Evolutionary conservation across 2,888 invertebrate genomes (phyloP).

Genomic region (Crocallis elinguaria): DNA sequence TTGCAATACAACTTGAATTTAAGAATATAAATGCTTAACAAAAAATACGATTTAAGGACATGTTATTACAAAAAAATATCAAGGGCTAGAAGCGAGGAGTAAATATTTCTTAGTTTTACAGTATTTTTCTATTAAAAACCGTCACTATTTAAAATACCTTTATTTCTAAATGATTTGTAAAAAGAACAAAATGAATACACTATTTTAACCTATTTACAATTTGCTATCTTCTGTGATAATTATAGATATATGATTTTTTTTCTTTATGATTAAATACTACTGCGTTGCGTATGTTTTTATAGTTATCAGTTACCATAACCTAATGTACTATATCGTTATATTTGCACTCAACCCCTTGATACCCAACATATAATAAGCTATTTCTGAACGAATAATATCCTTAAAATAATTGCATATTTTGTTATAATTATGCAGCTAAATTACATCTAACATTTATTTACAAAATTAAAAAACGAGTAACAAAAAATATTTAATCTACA

Average conservation of each 20-base stretch:
- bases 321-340: conserved; percentile 22
- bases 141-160: background rate
- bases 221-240: no score
- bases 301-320: background rate
- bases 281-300: background rate
- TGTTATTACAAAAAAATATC: background rate
- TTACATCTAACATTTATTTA: conserved; percentile 50
- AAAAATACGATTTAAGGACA: conserved; percentile 1
- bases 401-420: conserved; percentile 11
- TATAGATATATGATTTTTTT: no score
- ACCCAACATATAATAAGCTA: background rate
- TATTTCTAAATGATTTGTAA: no score
- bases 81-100: background rate
- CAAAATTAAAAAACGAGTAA: conserved; percentile 60
- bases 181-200: no score
- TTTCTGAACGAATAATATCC: background rate
- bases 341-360: conserved; percentile 51
- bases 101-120: background rate
- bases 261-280: background rate
- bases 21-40: conserved; percentile 29
- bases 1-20: conserved; percentile 47
- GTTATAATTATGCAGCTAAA: conserved; percentile 36
- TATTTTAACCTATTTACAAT: no score
- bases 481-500: conserved; percentile 47
- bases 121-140: background rate